Percentiles rank a stretch among this genome's conserved stretches.
These are phyloP conservation scores for Chiloscyllium plagiosum DNA, from an alignment of 2,113 vertebrate species.

Conservation along the genomic window DNA sequence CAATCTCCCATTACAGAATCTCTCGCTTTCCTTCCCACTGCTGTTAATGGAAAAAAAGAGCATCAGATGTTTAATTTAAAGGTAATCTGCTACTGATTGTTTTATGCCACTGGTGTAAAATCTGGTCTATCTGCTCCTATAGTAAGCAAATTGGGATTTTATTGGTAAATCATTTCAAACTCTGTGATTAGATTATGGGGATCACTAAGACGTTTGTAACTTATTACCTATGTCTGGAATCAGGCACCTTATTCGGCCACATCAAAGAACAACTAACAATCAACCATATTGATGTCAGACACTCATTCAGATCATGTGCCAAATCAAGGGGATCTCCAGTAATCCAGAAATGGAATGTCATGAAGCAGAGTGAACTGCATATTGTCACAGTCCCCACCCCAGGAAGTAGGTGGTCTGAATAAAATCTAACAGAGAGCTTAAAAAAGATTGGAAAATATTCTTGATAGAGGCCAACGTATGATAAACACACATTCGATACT, in stretches of 20 bases:
- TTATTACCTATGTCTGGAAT: neutral
- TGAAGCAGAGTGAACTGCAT: no score
- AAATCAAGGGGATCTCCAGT: no score
- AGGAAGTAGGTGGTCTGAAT: no score
- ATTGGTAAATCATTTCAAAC: neutral
- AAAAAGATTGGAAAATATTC: no score
- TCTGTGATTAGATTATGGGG: neutral
- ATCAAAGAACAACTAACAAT: neutral
- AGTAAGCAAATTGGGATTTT: neutral
- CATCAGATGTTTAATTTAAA: neutral
- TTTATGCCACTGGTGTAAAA: neutral
- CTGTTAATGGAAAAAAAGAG: neutral
- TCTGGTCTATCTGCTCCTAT: no score
- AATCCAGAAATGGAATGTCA: no score
- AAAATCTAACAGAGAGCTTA: no score
- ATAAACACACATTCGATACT: no score
- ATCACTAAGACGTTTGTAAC: neutral
- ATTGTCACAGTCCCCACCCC: no score
- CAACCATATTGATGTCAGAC: neutral
- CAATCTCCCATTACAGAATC: neutral
- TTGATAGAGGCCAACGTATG: no score
- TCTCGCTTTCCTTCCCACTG: no score
- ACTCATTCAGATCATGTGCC: no score
- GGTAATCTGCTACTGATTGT: neutral
- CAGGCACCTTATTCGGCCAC: neutral